Base-by-base conservation (phyloP, 2,797 vertebrate genomes). In the Triplophysa yarkandensis region DNA sequence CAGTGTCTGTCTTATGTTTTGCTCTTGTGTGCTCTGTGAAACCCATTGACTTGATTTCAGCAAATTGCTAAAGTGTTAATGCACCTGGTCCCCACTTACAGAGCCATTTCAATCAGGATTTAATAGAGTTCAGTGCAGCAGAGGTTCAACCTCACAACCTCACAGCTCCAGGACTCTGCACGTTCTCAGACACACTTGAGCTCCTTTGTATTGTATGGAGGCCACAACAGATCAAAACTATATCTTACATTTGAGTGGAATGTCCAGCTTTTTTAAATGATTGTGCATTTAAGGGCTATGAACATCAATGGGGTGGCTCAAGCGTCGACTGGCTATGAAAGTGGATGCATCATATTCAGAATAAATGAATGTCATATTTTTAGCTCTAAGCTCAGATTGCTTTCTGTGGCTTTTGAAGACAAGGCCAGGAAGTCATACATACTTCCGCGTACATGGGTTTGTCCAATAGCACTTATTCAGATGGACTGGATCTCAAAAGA, bases 81-180 rank as follows among this genome's bases (percentile, higher is more conserved):
- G 81, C 92, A 93, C 88, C 92, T 93, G 92, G 76, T 89, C 71
- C 88, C 88, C 88, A 88, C 80, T 68, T 87, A 88, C 73, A 75
- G 77, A 74, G 75, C 84, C 67, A 81, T 85, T 76, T 79, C 87
- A 83, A 83, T 88, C 82, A 84, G 79, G 48, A 54, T 32, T 69
- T 85, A 88, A 88, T 86, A 80, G 84, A 68, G 83, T 87, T 89
- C 76, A 76, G 17, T 14, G 73, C 36, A 77, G 65, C 27, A 25
- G 2, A 13, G 17, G 61, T 46, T 27, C 28, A 17, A 23, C 39
- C 63, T 43, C 13, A 48, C 17, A 41, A 50, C 69, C 67, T 81
- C 27, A 80, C 78, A 75, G 54, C 66, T 11, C 6, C 60, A 66
- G 36, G 65, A 17, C 43, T 5, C 43, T 8, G 17, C 72, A 57